Base-by-base conservation (phyloP, 2,888 invertebrate genomes). In the Anoplius nigerrimus region DNA sequence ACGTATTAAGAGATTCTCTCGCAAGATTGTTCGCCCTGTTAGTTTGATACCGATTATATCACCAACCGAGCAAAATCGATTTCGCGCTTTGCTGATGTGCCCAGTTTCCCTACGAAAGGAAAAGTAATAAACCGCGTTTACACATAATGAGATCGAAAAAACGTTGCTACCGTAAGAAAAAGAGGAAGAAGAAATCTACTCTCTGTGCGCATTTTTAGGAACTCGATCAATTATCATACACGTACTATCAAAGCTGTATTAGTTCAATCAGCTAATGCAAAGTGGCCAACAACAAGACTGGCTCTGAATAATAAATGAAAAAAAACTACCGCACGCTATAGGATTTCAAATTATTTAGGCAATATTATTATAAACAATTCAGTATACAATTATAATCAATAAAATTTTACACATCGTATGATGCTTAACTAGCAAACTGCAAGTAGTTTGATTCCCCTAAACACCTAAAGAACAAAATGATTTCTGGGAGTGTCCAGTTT, bases 391-490 rank as follows among this genome's bases (percentile, higher is more conserved):
- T 55, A 62, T 43, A 59, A 52, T 24, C 27, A 59, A 56, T 43
- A 56, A 58, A 51, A 56, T 59, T 71, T 64, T 22, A 64, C 66
- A 66, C 53, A 58, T 64, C 64, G 16, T 60, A 55, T 54, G 27
- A 46, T 69, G 61, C 34, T 66, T 52, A 63, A 60, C 21, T 18
- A 62, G 24, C 46, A 63, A 21, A 53, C 65, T 63, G 52, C 69
- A 54, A 63, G 61, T 64, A 62, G 60, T 27, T 16, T 52, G 69
- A 48, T 34, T 57, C 34, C 27, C 21, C 34, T 60, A 53, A 62
- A 48, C n/a, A n/a, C n/a, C n/a, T n/a, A 34, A 16, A 48, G 20
- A 18, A 15, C 52, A 22, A 21, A 21, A 52, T 5, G 21, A 52
- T 22, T 11, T 6, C 20, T 52, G 15, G 52, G 13, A 15, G 52